Percentiles rank a stretch among this genome's conserved stretches.
These are phyloP conservation scores for Manacus vitellinus DNA, from an alignment of 2,113 vertebrate genomes.

Conservation along the genomic window DNA sequence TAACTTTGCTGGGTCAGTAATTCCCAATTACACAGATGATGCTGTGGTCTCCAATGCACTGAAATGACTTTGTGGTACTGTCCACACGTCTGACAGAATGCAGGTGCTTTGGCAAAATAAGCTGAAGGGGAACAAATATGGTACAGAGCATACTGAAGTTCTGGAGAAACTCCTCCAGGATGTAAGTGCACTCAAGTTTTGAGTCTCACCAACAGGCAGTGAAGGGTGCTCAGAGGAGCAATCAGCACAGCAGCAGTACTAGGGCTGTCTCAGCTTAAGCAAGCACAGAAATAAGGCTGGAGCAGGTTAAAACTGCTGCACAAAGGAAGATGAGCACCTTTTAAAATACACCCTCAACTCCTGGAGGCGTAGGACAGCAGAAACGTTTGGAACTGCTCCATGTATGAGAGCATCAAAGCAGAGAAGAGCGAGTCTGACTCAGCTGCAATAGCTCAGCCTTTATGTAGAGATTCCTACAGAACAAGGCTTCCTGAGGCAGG, in stretches of 20 bases:
- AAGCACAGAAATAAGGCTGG: background rate
- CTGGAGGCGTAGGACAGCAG: background rate
- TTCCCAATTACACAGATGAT: background rate
- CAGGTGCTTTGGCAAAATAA: background rate
- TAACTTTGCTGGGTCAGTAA: background rate
- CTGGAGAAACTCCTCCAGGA: background rate
- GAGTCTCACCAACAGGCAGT: background rate
- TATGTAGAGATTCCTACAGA: background rate
- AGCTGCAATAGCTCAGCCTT: background rate
- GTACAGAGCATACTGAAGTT: background rate
- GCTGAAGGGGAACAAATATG: background rate
- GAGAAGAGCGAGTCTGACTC: background rate
- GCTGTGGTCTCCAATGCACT: background rate
- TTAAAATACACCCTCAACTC: background rate
- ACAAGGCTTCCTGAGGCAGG: background rate
- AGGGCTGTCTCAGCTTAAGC: background rate
- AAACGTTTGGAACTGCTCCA: conserved; percentile 3
- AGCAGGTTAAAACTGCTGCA: background rate
- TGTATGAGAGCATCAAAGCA: background rate
- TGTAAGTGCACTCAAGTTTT: background rate
- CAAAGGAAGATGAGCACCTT: background rate
- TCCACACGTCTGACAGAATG: background rate
- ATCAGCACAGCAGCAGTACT: background rate
- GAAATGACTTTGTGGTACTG: background rate
- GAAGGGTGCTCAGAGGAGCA: background rate